Evolutionary conservation across 2,888 invertebrate species (phyloP), one percentile per base, ranked within the genome.

Genomic region (Eudasyphora cyanicolor): DNA sequence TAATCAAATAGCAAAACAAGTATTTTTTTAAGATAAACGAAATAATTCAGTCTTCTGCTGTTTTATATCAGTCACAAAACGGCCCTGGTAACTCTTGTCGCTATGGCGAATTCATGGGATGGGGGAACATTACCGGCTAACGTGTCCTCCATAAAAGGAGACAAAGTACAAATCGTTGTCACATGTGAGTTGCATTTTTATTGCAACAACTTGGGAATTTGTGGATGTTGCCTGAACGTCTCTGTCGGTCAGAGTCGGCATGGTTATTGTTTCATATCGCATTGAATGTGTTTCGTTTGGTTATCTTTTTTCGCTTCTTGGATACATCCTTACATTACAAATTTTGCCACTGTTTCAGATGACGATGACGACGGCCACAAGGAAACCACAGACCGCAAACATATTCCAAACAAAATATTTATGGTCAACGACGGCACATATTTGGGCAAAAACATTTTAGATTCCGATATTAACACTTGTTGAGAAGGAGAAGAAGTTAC

Each of bases 131-230:
- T 79, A 76, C 82, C 70, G 78, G 78, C 82, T 82, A 77, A 82
- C 80, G 81, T 77, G 82, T 64, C 54, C 81, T n/a, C 91, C 91
- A 89, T 91, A 91, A 91, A 91, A 88, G 91, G 91, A 90, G 89
- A 88, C 87, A 89, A 89, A 91, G 91, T 91, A 91, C 91, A 91
- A 91, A 91, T 91, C 91, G 91, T 91, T 91, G 91, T 91, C 91
- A 91, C 91, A 91, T 91, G 91, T 90, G 91, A 90, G 91, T 87
- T 89, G 91, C 90, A 91, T 91, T 91, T 91, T 91, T 91, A 91
- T 91, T 89, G 88, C 89, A 86, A 86, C 87, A 87, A 88, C 89
- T 89, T 89, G 89, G 89, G 90, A 89, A 90, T 89, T 89, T 89
- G 85, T 85, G 82, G 77, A 64, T 49, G 51, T 19, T 79, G 45